Conservation (phyloP, 2,797 vertebrate genomes). For the Parotocinclus haroldoi region DNA sequence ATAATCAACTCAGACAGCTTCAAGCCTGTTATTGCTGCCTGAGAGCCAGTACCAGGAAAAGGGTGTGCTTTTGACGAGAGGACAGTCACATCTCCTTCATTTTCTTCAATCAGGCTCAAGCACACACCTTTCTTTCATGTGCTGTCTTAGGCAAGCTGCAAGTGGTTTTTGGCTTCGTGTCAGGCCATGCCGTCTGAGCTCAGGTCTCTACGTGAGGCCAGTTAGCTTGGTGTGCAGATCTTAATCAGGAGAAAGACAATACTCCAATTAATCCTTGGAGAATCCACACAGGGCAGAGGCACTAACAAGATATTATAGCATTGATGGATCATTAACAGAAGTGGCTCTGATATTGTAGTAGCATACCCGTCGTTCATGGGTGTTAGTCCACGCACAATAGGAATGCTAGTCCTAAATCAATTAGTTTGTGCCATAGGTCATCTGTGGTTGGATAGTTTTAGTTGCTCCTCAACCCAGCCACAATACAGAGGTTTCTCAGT, state of each 20-base stretch:
- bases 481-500: too few relatives aligned
- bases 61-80: slow-evolving; percentile 31
- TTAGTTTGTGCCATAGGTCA: too few relatives aligned
- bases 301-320: too few relatives aligned
- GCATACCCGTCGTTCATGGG: too few relatives aligned
- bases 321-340: too few relatives aligned
- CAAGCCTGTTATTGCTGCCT: slow-evolving; percentile 46
- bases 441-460: too few relatives aligned
- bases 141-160: slow-evolving; percentile 51
- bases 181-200: slow-evolving; percentile 50
- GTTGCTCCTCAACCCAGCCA: too few relatives aligned
- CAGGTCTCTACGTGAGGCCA: slow-evolving; percentile 53
- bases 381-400: too few relatives aligned
- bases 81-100: slow-evolving; percentile 57
- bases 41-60: slow-evolving; percentile 48
- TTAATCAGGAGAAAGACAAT: slow-evolving; percentile 54
- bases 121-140: slow-evolving; percentile 45
- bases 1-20: slow-evolving; percentile 48
- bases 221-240: slow-evolving; percentile 47
- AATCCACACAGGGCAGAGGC: too few relatives aligned
- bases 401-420: too few relatives aligned
- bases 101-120: slow-evolving; percentile 62
- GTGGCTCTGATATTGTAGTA: too few relatives aligned
- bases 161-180: slow-evolving; percentile 55
- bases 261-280: slow-evolving; percentile 43